Conservation (phyloP, 2,113 vertebrate genomes). For the Epinephelus fuscoguttatus region DNA sequence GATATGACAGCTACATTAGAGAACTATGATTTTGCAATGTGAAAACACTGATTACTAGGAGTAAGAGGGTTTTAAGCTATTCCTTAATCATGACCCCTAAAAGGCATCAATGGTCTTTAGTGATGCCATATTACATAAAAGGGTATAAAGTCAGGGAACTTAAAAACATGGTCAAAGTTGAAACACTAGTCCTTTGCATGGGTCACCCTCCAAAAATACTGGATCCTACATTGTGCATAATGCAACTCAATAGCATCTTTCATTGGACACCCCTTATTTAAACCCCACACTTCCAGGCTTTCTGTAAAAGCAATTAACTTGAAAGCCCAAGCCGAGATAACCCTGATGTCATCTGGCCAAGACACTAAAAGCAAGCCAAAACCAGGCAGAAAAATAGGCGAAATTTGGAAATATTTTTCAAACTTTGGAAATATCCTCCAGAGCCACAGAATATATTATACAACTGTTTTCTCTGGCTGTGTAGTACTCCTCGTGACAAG, state of each 20-base stretch:
- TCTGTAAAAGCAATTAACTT: background rate
- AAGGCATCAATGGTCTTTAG: background rate
- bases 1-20: too few species aligned
- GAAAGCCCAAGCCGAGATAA: background rate
- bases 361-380: background rate
- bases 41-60: conserved; percentile 6
- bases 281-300: background rate
- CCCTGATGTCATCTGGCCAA: background rate
- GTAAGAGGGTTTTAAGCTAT: background rate
- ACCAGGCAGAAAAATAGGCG: too few species aligned
- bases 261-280: background rate
- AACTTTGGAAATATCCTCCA: background rate
- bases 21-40: background rate
- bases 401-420: too few species aligned
- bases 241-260: background rate
- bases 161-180: background rate
- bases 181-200: background rate
- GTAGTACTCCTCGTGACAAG: too few species aligned
- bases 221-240: background rate
- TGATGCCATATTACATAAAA: background rate
- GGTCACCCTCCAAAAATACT: background rate
- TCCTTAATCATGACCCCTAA: background rate
- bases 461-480: background rate
- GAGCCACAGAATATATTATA: background rate
- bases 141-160: background rate